These are phyloP conservation scores for Eupithecia inturbata DNA, from an alignment of 2,888 invertebrate genomes.

Conservation along the genomic window DNA sequence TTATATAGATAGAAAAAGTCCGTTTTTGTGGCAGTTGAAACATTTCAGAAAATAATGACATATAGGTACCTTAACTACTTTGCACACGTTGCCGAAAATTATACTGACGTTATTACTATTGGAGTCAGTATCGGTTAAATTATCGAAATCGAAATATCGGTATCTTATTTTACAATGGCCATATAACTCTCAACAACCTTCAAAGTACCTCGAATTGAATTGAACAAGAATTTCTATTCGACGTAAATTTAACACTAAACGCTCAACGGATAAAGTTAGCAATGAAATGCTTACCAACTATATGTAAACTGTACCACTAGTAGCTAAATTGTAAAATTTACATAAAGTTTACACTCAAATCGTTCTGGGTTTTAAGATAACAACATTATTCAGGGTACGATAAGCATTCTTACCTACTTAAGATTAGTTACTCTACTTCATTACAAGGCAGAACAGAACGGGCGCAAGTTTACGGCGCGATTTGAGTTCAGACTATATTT, in stretches of 20 bases:
- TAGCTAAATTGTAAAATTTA: conserved; percentile 23
- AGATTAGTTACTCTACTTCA: conserved; percentile 12
- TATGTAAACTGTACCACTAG: conserved; percentile 17
- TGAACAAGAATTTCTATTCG: neutral
- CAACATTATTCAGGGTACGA: conserved; percentile 42
- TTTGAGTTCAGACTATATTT: conserved; percentile 2
- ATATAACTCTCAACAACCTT: neutral
- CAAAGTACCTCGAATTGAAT: neutral
- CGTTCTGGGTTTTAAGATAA: conserved; percentile 35
- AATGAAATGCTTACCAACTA: conserved; percentile 9
- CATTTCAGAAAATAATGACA: conserved; percentile 44
- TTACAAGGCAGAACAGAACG: conserved; percentile 13
- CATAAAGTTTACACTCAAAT: conserved; percentile 13
- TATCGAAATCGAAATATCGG: neutral
- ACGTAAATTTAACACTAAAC: neutral
- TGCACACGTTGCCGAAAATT: neutral
- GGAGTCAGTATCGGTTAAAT: neutral
- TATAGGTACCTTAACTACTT: neutral
- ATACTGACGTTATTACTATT: neutral
- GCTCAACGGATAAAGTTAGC: conserved; percentile 5
- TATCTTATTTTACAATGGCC: neutral
- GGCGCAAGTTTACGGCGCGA: neutral
- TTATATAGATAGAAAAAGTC: conserved; percentile 61
- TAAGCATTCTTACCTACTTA: conserved; percentile 26
- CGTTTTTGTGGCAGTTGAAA: conserved; percentile 63